Percentiles rank a stretch among this genome's conserved stretches.
These are phyloP conservation scores for Buphagus erythrorhynchus DNA, from an alignment of 2,797 vertebrate genomes.

Conservation along the genomic window DNA sequence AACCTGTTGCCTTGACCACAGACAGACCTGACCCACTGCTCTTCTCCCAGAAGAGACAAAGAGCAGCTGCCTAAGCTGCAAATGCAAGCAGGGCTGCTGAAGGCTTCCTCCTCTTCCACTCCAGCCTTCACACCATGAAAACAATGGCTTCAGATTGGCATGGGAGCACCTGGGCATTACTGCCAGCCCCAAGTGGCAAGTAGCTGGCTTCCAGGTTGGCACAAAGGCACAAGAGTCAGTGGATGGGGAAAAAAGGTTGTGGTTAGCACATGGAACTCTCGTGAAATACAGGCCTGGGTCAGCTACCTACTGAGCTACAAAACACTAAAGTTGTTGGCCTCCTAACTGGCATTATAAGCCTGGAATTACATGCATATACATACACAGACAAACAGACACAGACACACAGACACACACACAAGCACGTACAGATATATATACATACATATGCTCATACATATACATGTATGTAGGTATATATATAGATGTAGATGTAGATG, in stretches of 20 bases:
- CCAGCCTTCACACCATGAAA: accelerated
- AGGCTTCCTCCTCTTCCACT: neutral
- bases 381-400: neutral
- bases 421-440: too few relatives aligned
- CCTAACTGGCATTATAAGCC: neutral
- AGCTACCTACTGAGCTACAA: neutral
- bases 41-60: neutral
- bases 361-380: neutral
- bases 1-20: neutral
- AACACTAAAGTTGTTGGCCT: neutral
- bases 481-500: too few relatives aligned
- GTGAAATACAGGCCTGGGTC: neutral
- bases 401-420: too few relatives aligned
- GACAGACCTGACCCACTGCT: neutral
- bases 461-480: too few relatives aligned
- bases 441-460: too few relatives aligned
- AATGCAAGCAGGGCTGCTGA: neutral
- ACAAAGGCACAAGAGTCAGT: neutral
- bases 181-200: neutral
- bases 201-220: neutral
- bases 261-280: neutral
- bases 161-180: neutral
- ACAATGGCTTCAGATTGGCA: neutral
- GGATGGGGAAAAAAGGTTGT: neutral
- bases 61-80: neutral